Evolutionary conservation across 2,888 invertebrate genomes (phyloP).

Genomic region (Amphipyra tragopoginis): DNA sequence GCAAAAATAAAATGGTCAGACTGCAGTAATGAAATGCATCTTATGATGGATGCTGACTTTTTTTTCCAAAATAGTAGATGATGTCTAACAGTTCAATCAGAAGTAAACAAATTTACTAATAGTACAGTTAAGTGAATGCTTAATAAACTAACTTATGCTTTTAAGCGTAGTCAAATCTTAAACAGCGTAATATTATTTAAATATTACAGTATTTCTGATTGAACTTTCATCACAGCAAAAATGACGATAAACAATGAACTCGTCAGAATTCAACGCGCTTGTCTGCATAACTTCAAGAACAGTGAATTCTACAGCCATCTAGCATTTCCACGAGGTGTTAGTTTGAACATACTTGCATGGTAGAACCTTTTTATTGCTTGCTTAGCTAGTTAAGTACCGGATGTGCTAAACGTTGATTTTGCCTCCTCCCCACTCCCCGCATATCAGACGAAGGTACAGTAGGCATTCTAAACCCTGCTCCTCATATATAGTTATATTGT

Average conservation of each 20-base stretch:
- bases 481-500: slow-evolving; percentile 44
- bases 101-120: slow-evolving; percentile 28
- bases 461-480: slow-evolving; percentile 57
- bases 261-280: slow-evolving; percentile 33
- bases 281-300: slow-evolving; percentile 52
- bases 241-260: slow-evolving; percentile 8
- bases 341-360: slow-evolving; percentile 74
- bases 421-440: slow-evolving; percentile 60
- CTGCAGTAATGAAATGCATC: neutral
- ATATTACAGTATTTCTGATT: slow-evolving; percentile 40
- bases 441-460: slow-evolving; percentile 81
- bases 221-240: slow-evolving; percentile 18
- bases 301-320: slow-evolving; percentile 88
- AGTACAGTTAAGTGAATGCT: slow-evolving; percentile 3
- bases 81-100: slow-evolving; percentile 34
- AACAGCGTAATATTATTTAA: neutral
- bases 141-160: slow-evolving; percentile 11
- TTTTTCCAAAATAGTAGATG: slow-evolving; percentile 5
- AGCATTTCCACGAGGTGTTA: slow-evolving; percentile 67
- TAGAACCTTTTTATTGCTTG: slow-evolving; percentile 74
- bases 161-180: neutral
- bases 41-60: slow-evolving; percentile 10
- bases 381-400: slow-evolving; percentile 64
- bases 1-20: too few relatives aligned
- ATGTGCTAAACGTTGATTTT: slow-evolving; percentile 54